These are phyloP conservation scores for Crenuchus spilurus DNA, from an alignment of 2,797 vertebrate genomes.

Conservation along the genomic window DNA sequence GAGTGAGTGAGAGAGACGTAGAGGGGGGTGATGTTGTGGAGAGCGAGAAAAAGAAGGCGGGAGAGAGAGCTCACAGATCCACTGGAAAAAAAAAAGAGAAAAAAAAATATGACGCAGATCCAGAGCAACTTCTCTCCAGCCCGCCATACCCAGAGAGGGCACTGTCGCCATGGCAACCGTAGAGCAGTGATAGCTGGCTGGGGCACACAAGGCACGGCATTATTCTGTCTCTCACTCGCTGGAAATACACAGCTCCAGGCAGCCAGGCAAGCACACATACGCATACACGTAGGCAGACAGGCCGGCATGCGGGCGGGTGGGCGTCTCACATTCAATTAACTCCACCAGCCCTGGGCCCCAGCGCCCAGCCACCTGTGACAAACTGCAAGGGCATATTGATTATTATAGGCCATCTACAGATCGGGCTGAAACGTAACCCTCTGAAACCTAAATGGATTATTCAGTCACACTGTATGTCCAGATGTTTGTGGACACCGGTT, in stretches of 20 bases:
- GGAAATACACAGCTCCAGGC: constrained; percentile 56
- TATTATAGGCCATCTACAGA: constrained; percentile 7
- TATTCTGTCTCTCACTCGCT: constrained; percentile 63
- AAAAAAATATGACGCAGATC: constrained; percentile 84
- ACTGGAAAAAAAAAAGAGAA: constrained; percentile 67
- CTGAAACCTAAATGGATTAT: neutral
- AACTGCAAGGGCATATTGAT: constrained; percentile 25
- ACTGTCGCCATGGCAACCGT: constrained; percentile 87
- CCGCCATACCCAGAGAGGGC: constrained; percentile 78
- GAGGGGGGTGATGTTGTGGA: constrained; percentile 63
- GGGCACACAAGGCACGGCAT: constrained; percentile 72
- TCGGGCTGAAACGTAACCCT: neutral
- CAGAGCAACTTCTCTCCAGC: constrained; percentile 81
- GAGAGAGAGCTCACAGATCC: constrained; percentile 70
- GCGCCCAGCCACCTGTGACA: constrained; percentile 49
- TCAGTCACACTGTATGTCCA: neutral
- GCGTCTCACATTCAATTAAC: constrained; percentile 57
- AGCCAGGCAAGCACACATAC: constrained; percentile 33
- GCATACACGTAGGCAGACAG: constrained; percentile 38
- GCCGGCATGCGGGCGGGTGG: constrained; percentile 53
- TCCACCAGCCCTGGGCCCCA: constrained; percentile 33
- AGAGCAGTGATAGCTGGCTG: constrained; percentile 78
- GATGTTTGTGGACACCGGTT: no score
- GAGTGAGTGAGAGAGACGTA: constrained; percentile 63
- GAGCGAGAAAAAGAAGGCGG: constrained; percentile 44